A percentile compares a stretch with the other conserved stretches of the same genome.
Conservation (phyloP, 2,797 vertebrate species). For the Todus mexicanus region DNA sequence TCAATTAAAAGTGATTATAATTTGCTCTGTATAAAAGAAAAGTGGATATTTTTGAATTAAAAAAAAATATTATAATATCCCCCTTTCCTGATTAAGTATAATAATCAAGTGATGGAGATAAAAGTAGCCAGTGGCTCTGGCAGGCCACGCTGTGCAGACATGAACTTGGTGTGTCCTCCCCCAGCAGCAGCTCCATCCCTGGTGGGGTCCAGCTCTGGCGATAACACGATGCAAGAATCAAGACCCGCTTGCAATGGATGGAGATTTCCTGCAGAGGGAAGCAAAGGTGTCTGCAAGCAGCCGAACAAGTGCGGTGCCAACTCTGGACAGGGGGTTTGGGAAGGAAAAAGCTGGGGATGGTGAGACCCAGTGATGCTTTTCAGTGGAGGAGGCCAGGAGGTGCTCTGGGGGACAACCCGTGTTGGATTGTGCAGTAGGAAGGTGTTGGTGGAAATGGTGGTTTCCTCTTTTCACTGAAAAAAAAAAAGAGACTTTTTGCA, state of each 20-base stretch:
- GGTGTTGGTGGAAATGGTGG: fast-evolving
- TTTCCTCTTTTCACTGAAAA: neutral
- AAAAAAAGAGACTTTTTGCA: neutral
- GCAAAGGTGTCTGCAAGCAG: conserved; percentile 49
- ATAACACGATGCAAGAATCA: neutral
- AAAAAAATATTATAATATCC: neutral
- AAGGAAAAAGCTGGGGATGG: neutral
- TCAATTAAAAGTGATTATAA: conserved; percentile 66
- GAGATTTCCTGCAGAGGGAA: conserved; percentile 57
- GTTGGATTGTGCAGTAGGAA: fast-evolving
- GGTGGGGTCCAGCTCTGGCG: neutral
- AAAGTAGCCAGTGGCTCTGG: conserved; percentile 26
- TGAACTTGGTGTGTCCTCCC: neutral
- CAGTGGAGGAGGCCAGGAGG: neutral
- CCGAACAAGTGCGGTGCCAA: neutral
- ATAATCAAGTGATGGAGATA: conserved; percentile 46
- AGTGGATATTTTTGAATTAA: conserved; percentile 14
- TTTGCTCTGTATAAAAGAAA: conserved; percentile 44
- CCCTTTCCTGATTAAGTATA: conserved; percentile 27
- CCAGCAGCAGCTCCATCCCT: neutral
- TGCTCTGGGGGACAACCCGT: fast-evolving
- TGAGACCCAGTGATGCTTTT: neutral
- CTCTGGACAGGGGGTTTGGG: neutral
- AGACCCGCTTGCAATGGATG: neutral
- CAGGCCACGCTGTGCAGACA: neutral